Evolutionary conservation across 2,888 invertebrate species (phyloP).

Genomic region (Tineola bisselliella): DNA sequence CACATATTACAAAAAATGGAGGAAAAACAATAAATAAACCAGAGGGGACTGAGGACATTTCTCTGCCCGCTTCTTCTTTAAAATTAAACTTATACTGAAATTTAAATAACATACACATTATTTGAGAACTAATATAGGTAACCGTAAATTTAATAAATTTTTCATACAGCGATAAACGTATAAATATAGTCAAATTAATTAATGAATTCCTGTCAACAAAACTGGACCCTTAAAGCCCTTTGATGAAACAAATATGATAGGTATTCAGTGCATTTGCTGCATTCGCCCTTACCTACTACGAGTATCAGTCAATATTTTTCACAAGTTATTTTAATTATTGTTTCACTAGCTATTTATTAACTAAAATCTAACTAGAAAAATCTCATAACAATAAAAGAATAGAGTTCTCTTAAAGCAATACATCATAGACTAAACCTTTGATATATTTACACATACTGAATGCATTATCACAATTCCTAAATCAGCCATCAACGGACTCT

Average conservation of each 20-base stretch:
- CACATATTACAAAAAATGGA: slow-evolving; percentile 66
- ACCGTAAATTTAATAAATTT: neutral
- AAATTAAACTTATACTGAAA: slow-evolving; percentile 2
- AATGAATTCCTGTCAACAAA: slow-evolving; percentile 35
- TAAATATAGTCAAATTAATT: slow-evolving; percentile 40
- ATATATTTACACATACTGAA: slow-evolving; percentile 64
- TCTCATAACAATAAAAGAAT: neutral
- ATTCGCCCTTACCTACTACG: neutral
- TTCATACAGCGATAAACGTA: slow-evolving; percentile 20
- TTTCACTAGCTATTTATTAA: too few species aligned
- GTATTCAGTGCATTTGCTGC: slow-evolving; percentile 27
- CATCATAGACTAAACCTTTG: slow-evolving; percentile 63
- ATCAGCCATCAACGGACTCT: slow-evolving; percentile 68
- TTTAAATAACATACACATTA: neutral
- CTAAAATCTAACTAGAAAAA: neutral
- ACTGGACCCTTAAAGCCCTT: slow-evolving; percentile 23
- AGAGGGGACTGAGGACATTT: slow-evolving; percentile 22
- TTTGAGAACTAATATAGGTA: neutral
- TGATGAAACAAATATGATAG: slow-evolving; percentile 47
- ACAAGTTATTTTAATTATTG: neutral
- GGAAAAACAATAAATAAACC: slow-evolving; percentile 59
- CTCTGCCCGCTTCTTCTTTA: slow-evolving; percentile 2
- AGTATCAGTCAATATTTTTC: neutral
- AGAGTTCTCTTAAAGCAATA: slow-evolving; percentile 36
- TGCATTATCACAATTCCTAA: slow-evolving; percentile 65